Percentiles rank a stretch among this genome's conserved stretches.
Evolutionary conservation across 2,888 invertebrate species (phyloP).

Genomic region (Lutraria lutraria): DNA sequence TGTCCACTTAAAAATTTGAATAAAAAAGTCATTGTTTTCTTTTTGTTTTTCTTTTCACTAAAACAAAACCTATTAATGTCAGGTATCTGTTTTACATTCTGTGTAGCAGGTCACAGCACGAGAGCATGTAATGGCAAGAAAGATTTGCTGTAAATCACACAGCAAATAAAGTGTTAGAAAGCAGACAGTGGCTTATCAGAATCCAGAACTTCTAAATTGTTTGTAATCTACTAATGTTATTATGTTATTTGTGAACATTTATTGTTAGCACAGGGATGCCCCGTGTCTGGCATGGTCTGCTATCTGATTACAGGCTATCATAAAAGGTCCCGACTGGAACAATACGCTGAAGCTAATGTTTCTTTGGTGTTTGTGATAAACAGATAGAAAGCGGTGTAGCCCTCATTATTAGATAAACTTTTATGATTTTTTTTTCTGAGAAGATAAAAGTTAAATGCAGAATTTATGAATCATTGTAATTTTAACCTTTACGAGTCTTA

Average conservation of each 20-base stretch:
- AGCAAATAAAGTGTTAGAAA: slow-evolving; percentile 1
- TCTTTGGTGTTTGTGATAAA: neutral
- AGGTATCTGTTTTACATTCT: slow-evolving; percentile 12
- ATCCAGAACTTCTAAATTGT: slow-evolving; percentile 21
- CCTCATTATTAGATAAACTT: neutral
- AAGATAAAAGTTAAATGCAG: neutral
- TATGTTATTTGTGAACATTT: slow-evolving; percentile 19
- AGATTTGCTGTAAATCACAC: neutral
- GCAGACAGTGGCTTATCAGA: slow-evolving; percentile 3
- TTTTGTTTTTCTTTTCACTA: neutral
- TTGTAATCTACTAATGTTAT: slow-evolving; percentile 18
- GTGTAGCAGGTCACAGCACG: neutral
- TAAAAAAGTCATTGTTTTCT: neutral
- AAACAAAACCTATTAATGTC: slow-evolving; percentile 7
- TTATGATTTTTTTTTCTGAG: neutral
- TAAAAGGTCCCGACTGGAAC: neutral
- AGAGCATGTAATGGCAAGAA: slow-evolving; percentile 9
- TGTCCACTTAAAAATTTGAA: neutral
- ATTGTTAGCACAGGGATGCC: slow-evolving; percentile 2
- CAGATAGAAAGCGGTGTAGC: neutral
- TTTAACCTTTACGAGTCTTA: no score
- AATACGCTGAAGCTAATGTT: neutral
- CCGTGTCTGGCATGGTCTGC: neutral
- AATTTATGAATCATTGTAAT: no score
- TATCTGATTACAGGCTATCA: neutral